Evolutionary conservation across 2,888 invertebrate genomes (phyloP).

Genomic region (Campaea margaritaria): DNA sequence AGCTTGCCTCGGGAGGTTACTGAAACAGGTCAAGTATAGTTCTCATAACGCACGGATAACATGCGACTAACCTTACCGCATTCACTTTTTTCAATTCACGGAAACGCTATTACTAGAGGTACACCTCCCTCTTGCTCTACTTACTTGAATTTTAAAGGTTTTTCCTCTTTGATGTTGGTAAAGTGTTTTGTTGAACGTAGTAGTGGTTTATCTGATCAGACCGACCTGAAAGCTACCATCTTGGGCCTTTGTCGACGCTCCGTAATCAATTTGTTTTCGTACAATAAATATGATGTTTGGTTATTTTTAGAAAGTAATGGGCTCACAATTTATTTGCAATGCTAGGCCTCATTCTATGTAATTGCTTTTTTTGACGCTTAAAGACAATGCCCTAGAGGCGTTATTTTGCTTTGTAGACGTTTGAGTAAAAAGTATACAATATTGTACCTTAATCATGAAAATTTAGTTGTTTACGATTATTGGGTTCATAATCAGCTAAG

Average conservation of each 20-base stretch:
- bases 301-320: neutral
- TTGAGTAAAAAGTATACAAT: no score
- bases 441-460: no score
- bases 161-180: constrained; percentile 27
- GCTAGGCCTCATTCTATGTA: no score
- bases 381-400: no score
- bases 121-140: constrained; percentile 11
- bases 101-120: constrained; percentile 29
- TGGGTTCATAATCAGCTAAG: no score
- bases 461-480: no score
- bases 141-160: constrained; percentile 13
- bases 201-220: constrained; percentile 22
- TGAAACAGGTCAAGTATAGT: constrained; percentile 69
- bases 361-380: no score
- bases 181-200: constrained; percentile 16
- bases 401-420: no score
- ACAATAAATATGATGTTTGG: neutral
- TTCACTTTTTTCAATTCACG: constrained; percentile 32
- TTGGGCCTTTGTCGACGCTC: constrained; percentile 19
- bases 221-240: constrained; percentile 5
- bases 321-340: no score
- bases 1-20: constrained; percentile 53
- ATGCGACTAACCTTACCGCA: constrained; percentile 48
- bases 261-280: constrained; percentile 16
- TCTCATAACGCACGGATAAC: constrained; percentile 61